Evolutionary conservation across 2,888 invertebrate species (phyloP), one percentile per base, ranked within the genome.

Genomic region (Drosophila recens): DNA sequence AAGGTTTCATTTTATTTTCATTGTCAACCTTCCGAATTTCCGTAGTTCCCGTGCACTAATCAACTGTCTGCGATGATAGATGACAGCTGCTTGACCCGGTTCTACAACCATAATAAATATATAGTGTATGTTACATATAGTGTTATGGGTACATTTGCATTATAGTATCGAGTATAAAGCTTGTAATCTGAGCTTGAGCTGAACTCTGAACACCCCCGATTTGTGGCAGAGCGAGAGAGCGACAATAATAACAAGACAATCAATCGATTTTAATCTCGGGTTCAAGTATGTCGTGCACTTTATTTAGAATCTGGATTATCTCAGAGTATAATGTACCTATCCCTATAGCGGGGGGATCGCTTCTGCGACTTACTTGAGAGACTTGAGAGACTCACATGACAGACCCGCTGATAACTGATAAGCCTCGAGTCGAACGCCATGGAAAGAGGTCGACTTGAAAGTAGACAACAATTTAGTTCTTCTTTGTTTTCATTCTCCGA

Each of bases 291-390:
- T 53, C 20, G 46, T 45, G 49, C 52, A 67, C 64, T 64, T 57
- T n/a, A 59, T 53, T 71, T 75, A 65, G 67, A 72, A 65, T 69
- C 51, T 46, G 59, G 67, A 79, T 67, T 87, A 79, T 75, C 67
- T 66, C 36, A 45, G 9, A 27, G 40, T 4, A 42, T n/a, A 23
- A 20, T 42, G 54, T 49, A 59, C 51, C 17, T 43, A 34, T 42
- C 17, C 1, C 8, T 11, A 20, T 9, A 17, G 17, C 30, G 20
- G 17, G 27, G 27, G 40, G 56, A 56, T 46, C 40, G 56, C 17
- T 20, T 45, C 40, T 57, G 27, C 57, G 45, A 45, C 57, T 57
- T 57, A 52, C 23, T 54, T 42, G 34, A 53, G 43, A 51, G 63
- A 8, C 27, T 27, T 27, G 27, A n/a, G 42, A 5, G 30, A 57